Evolutionary conservation across 2,888 invertebrate species (phyloP).

Genomic region (Ormyrus thymus): DNA sequence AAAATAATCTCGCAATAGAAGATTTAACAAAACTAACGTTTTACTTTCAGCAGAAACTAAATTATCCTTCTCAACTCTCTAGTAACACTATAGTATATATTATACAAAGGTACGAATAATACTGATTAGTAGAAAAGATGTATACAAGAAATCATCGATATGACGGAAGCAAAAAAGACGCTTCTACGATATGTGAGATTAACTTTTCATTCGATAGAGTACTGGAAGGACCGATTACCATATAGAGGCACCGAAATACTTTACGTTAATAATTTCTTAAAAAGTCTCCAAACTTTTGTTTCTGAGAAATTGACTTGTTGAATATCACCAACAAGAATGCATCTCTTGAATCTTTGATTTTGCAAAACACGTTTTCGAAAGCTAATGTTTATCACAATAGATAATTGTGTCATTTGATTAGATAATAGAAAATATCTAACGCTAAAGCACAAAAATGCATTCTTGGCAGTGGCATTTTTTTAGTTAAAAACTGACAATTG

Average conservation of each 20-base stretch:
- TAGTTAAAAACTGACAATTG: not conserved
- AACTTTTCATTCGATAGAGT: conserved; percentile 35
- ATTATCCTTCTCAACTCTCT: not conserved
- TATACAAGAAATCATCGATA: conserved; percentile 3
- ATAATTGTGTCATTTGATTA: too few relatives aligned
- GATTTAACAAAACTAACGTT: not conserved
- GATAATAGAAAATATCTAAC: too few relatives aligned
- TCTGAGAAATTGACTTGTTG: conserved; percentile 42
- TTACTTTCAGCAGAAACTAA: not conserved
- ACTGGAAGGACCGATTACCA: conserved; percentile 50
- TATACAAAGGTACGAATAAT: not conserved
- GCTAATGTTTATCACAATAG: too few relatives aligned
- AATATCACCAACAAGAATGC: too few relatives aligned
- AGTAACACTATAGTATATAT: not conserved
- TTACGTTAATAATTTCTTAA: conserved; percentile 30
- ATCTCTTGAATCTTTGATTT: too few relatives aligned
- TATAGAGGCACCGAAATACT: conserved; percentile 53
- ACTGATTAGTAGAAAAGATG: conserved; percentile 43
- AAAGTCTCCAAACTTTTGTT: conserved; percentile 15
- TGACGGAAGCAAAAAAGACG: conserved; percentile 26
- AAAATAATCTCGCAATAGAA: not conserved
- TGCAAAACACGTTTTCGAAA: too few relatives aligned
- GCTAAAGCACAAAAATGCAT: not conserved
- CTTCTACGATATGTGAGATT: conserved; percentile 51
- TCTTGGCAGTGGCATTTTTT: not conserved